phyloP scores from a whole-genome alignment of 2,113 vertebrate species.

The Eurypyga helias region DNA sequence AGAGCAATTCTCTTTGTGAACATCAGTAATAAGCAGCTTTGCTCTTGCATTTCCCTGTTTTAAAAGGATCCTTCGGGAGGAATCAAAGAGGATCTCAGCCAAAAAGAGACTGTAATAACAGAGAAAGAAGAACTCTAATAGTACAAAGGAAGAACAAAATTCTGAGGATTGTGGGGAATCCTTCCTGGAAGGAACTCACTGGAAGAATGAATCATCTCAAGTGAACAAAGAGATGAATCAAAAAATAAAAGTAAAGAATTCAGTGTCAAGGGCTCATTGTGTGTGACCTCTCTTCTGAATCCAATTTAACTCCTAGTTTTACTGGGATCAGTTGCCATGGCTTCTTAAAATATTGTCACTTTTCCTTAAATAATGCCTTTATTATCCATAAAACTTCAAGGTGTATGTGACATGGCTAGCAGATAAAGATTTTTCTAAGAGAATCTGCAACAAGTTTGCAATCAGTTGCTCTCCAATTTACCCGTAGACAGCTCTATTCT shows the following conservation, averaged over 20 bases:
- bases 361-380: not conserved
- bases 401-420: not conserved
- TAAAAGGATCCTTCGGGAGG: not conserved
- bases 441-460: not conserved
- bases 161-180: not conserved
- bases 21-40: not conserved
- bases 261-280: not conserved
- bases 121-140: slow-evolving; percentile 53
- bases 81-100: not conserved
- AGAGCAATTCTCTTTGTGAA: not conserved
- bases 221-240: not conserved
- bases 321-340: not conserved
- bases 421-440: not conserved
- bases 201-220: not conserved
- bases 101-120: not conserved
- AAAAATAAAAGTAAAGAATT: not conserved
- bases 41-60: not conserved
- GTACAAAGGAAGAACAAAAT: not conserved
- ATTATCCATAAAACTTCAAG: not conserved
- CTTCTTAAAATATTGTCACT: not conserved
- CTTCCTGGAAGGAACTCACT: not conserved
- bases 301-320: not conserved
- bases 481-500: not conserved
- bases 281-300: not conserved
- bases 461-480: not conserved